A percentile compares a stretch with the other conserved stretches of the same genome.
These are phyloP conservation scores for Plutella xylostella DNA, from an alignment of 2,888 invertebrate species.

Conservation along the genomic window DNA sequence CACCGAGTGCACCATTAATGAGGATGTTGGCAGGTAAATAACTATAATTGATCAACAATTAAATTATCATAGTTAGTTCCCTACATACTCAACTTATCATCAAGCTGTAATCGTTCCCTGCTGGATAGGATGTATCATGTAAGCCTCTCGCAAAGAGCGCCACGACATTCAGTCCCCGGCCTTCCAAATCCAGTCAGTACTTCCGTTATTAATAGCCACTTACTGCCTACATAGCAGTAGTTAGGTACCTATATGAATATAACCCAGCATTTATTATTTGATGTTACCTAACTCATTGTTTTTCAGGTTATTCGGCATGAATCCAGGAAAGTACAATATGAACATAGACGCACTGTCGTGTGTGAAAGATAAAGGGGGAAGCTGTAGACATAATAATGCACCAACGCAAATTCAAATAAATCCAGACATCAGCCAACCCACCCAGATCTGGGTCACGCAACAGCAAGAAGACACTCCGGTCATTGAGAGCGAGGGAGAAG, in stretches of 20 bases:
- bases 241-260: too few species aligned
- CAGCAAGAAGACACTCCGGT: conserved; percentile 26
- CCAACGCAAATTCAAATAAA: conserved; percentile 20
- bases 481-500: conserved; percentile 32
- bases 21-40: conserved; percentile 54
- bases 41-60: not conserved
- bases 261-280: too few species aligned
- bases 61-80: too few species aligned
- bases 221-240: too few species aligned
- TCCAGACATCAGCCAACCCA: conserved; percentile 21
- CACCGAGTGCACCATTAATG: conserved; percentile 41
- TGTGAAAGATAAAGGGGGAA: conserved; percentile 47
- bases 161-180: too few species aligned
- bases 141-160: too few species aligned
- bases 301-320: conserved; percentile 49
- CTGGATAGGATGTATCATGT: too few species aligned
- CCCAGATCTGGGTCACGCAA: conserved; percentile 24
- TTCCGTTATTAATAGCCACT: too few species aligned
- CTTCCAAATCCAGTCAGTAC: too few species aligned
- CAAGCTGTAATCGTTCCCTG: too few species aligned
- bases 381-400: conserved; percentile 44
- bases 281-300: not conserved
- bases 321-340: conserved; percentile 49
- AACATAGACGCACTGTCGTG: conserved; percentile 50
- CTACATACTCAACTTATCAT: too few species aligned